Base-by-base conservation (phyloP, 2,888 invertebrate genomes). In the Drosophila affinis region DNA sequence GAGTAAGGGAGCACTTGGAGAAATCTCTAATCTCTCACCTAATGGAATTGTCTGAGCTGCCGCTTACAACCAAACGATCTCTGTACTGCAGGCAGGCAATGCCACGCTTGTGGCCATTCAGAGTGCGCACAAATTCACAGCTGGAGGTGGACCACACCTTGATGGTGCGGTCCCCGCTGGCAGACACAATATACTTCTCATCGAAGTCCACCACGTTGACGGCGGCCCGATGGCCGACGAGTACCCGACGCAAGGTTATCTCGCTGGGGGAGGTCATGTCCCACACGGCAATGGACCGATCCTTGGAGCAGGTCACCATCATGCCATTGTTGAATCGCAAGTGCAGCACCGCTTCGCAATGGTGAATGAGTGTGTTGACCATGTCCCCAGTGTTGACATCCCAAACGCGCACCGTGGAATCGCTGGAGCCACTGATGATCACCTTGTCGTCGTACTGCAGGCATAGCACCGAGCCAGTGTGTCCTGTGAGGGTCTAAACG, bases 281-380 rank as follows among this genome's bases (percentile, higher is more conserved):
- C 99, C 99, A 99, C 2, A 99, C 99, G 0, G 99, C 99, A 93
- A 99, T 99, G 62, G 99, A 98, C 72, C 99, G 97, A 93, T 99
- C 99, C 97, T 99, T 99, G 61, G 98, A 99, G 93, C 99, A 99
- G 0, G 99, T 99, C 86, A 99, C 99, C 99, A 99, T 99, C 96
- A 99, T 98, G 61, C 99, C 99, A 92, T 99, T 98, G 92, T 97
- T 97, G 93, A 99, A 99, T 77, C 99, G 94, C 80, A 99, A 95
- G 94, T 99, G 99, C 78, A 99, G 94, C 77, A 99, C 99, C 60
- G 99, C 99, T 93, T 99, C 99, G 92, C 99, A 99, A 93, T 99
- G 99, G 93, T 99, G 99, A 89, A 99, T 99, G 77, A 99, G 94
- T 0, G 99, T 99, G 93, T 99, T 99, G 67, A 99, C 95, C 97